Conservation (phyloP, 2,888 invertebrate genomes). For the Dicyrtomina minuta region DNA sequence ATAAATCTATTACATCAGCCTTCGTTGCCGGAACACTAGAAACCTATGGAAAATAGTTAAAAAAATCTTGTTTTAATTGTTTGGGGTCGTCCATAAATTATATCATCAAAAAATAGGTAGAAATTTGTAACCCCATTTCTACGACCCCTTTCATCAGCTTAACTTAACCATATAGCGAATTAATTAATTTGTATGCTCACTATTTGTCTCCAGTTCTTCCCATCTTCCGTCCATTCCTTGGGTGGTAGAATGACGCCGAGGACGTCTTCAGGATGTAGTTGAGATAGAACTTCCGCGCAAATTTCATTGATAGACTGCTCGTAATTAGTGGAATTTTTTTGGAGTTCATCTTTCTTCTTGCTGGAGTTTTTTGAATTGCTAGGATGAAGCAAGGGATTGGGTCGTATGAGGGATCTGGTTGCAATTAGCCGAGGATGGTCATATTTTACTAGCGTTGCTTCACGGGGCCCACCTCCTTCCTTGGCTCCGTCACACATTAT, state of each 20-base stretch:
- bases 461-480: not conserved
- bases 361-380: too few relatives aligned
- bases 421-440: constrained; percentile 9
- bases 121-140: too few relatives aligned
- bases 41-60: too few relatives aligned
- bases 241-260: constrained; percentile 15
- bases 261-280: constrained; percentile 12
- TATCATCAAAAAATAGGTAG: too few relatives aligned
- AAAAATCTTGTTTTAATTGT: not conserved
- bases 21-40: constrained; percentile 95
- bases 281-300: constrained; percentile 12
- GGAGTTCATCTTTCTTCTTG: not conserved
- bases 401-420: not conserved
- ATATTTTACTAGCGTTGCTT: constrained; percentile 6
- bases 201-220: constrained; percentile 10
- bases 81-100: too few relatives aligned
- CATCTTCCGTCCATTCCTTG: constrained; percentile 16
- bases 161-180: too few relatives aligned
- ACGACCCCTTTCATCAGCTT: too few relatives aligned
- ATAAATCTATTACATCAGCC: constrained; percentile 90
- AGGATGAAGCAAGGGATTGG: not conserved
- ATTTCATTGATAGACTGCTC: constrained; percentile 15
- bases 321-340: not conserved
- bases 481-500: too few relatives aligned
- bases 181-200: too few relatives aligned